Evolutionary conservation across 2,113 vertebrate species (phyloP).

Genomic region (Raja brachyura): DNA sequence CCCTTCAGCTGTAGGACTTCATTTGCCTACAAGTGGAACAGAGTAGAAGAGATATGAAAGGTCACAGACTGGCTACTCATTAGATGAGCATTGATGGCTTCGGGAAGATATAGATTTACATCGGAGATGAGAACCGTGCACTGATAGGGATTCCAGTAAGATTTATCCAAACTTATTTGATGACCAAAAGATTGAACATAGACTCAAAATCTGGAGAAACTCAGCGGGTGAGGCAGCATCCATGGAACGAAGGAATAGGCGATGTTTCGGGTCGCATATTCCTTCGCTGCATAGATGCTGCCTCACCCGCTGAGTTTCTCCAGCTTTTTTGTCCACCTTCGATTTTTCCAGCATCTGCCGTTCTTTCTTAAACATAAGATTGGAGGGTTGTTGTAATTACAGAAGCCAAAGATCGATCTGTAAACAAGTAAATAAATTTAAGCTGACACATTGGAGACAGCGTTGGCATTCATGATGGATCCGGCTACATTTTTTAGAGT

Average conservation of each 20-base stretch:
- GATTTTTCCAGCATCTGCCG: too few relatives aligned
- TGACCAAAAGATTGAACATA: too few relatives aligned
- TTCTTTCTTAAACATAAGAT: neutral
- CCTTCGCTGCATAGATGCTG: too few relatives aligned
- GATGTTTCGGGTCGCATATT: too few relatives aligned
- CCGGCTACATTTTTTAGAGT: neutral
- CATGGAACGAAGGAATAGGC: too few relatives aligned
- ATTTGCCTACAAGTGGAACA: neutral
- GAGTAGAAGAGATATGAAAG: neutral
- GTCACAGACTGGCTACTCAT: neutral
- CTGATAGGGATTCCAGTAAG: neutral
- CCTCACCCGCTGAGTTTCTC: too few relatives aligned
- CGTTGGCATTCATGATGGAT: neutral
- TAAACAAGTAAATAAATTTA: neutral
- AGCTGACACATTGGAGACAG: neutral
- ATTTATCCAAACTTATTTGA: neutral
- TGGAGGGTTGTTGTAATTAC: neutral
- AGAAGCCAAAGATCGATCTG: neutral
- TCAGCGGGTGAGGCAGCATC: too few relatives aligned
- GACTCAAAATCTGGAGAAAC: too few relatives aligned
- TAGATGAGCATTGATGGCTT: neutral
- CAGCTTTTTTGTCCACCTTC: too few relatives aligned
- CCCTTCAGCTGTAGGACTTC: neutral
- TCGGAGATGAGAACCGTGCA: neutral
- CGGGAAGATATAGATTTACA: neutral